phyloP scores from a whole-genome alignment of 2,113 vertebrate species.

The Siniperca chuatsi region DNA sequence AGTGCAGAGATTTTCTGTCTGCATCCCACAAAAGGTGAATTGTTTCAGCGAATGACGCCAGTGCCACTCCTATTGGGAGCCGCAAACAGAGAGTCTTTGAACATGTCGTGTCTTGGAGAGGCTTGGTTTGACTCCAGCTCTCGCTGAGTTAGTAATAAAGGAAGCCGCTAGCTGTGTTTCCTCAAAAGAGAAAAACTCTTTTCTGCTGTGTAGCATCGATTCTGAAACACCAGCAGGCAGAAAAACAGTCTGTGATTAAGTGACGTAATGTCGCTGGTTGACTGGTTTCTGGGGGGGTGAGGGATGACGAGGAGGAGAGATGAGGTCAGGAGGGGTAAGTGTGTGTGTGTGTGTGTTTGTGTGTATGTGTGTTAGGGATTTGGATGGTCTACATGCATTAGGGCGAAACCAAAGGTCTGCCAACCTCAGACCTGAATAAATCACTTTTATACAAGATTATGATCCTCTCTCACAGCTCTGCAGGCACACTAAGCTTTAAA shows the following conservation, averaged over 20 bases:
- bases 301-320: slow-evolving; percentile 18
- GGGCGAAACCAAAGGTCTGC: slow-evolving; percentile 33
- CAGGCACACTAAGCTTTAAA: slow-evolving; percentile 20
- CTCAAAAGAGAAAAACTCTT: background rate
- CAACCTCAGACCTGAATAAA: slow-evolving; percentile 42
- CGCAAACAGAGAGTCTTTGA: slow-evolving; percentile 68
- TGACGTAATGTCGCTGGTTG: slow-evolving; percentile 6
- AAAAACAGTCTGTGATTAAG: slow-evolving; percentile 10
- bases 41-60: slow-evolving; percentile 39
- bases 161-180: slow-evolving; percentile 34
- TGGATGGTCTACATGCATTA: slow-evolving; percentile 36
- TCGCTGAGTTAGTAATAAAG: slow-evolving; percentile 13
- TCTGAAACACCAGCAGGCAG: slow-evolving; percentile 26
- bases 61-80: slow-evolving; percentile 63
- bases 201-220: background rate
- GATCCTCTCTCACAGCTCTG: slow-evolving; percentile 20
- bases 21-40: slow-evolving; percentile 27
- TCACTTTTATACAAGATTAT: slow-evolving; percentile 44
- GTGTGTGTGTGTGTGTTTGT: background rate
- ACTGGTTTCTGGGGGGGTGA: slow-evolving; percentile 22
- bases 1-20: slow-evolving; percentile 18
- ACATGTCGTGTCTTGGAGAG: slow-evolving; percentile 72
- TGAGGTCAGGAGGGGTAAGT: slow-evolving; percentile 20
- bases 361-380: slow-evolving; percentile 20
- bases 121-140: slow-evolving; percentile 42